phyloP scores from a whole-genome alignment of 2,113 vertebrate genomes.

The Bufo bufo region DNA sequence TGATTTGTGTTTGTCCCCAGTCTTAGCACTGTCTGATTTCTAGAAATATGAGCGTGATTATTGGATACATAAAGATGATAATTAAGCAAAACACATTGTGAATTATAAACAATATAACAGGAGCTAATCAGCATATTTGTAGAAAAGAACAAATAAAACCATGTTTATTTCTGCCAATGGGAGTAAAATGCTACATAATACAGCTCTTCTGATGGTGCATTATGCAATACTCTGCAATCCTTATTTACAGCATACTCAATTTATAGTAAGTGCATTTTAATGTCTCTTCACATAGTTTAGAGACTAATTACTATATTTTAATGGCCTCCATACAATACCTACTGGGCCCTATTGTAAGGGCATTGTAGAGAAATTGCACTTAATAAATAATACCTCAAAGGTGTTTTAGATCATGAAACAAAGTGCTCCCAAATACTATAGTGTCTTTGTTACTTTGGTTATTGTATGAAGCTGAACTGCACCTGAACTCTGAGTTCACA shows the following conservation, averaged over 20 bases:
- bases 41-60: background rate
- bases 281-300: background rate
- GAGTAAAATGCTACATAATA: constrained; percentile 1
- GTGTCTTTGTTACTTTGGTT: background rate
- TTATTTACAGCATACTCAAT: constrained; percentile 35
- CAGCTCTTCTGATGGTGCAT: background rate
- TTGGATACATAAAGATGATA: background rate
- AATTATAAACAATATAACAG: background rate
- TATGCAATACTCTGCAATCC: background rate
- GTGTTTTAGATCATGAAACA: constrained; percentile 9
- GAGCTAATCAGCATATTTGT: background rate
- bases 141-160: constrained; percentile 5
- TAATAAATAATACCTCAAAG: constrained; percentile 14
- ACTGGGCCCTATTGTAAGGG: background rate
- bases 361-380: background rate
- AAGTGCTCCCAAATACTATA: background rate
- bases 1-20: background rate
- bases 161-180: background rate
- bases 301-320: constrained; percentile 21
- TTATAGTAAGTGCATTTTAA: constrained; percentile 17
- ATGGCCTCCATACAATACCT: constrained; percentile 3
- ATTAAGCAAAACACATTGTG: background rate
- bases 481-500: constrained; percentile 16
- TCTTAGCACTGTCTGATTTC: background rate
- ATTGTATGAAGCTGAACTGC: constrained; percentile 14